Base-by-base conservation (phyloP, 2,113 vertebrate species). In the Pygoscelis adeliae region DNA sequence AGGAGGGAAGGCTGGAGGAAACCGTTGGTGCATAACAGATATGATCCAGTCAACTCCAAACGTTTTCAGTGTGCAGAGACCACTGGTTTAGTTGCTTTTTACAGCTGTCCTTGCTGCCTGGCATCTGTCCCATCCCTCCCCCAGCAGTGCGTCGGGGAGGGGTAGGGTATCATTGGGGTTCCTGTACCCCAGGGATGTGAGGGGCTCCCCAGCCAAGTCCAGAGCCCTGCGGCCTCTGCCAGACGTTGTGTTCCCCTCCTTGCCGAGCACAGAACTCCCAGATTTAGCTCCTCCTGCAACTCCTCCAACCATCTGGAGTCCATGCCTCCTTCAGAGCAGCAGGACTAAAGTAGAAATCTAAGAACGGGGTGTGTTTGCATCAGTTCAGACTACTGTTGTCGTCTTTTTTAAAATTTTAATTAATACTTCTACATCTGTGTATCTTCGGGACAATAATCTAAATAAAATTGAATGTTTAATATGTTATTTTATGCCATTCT, bases 251-350 rank as follows among this genome's bases (percentile, higher is more conserved):
- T 67, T 71, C 30, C 38, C 21, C 27, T 56, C 36, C 44, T 79
- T 82, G 67, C 59, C 63, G 63, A 87, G 72, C 50, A 55, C 46
- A 67, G 49, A 87, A 80, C 29, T 92, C 61, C 59, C 27, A 0
- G 0, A 52, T 96, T 92, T 95, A 92, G 80, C 58, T 90, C 30
- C 36, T 90, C 88, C 76, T 93, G 59, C 94, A 90, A 56, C 94
- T 96, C 83, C 92, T 93, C 76, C 94, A 89, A 13, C 83, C 92
- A 92, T 95, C 90, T 96, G 95, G 89, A 94, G 88, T 44, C 79
- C 72, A n/a, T 90, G 55, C 42, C 47, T 89, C 32, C 77, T 78
- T 89, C 89, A 66, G 76, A 89, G 46, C 36, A 89, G 59, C 5
- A 10, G 34, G 62, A 70, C 53, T 89, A n/a, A 78, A 87, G 61